phyloP scores from a whole-genome alignment of 2,888 invertebrate species.

The Lasioglossum villosulum region DNA sequence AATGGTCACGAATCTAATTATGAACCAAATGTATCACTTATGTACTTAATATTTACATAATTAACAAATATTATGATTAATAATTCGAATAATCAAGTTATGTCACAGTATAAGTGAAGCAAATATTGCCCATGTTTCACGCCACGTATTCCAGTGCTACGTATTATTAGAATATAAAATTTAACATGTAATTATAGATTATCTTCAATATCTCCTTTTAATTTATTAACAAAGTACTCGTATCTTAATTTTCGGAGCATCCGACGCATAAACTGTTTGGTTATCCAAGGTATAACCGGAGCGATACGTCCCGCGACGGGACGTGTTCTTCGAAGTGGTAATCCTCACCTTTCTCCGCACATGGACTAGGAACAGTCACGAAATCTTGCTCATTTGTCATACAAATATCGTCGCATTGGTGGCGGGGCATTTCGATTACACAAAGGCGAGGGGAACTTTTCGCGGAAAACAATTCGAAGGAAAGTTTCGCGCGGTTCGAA shows the following conservation, averaged over 20 bases:
- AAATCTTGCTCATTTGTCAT: constrained; percentile 8
- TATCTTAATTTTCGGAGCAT: neutral
- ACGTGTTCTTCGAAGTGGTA: neutral
- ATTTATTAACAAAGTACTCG: neutral
- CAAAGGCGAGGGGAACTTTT: constrained; percentile 23
- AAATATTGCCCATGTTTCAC: neutral
- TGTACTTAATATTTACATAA: neutral
- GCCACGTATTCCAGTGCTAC: neutral
- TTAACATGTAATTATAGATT: neutral
- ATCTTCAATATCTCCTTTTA: too few relatives aligned
- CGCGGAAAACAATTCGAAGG: constrained; percentile 25
- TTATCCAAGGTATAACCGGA: neutral
- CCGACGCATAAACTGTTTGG: neutral
- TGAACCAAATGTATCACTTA: neutral
- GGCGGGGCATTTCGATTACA: constrained; percentile 27
- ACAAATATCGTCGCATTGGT: constrained; percentile 11
- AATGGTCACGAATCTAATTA: neutral
- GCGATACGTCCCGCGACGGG: neutral
- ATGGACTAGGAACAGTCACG: neutral
- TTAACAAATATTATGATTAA: neutral
- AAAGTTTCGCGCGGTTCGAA: constrained; percentile 18
- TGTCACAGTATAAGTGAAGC: neutral
- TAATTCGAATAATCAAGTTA: neutral
- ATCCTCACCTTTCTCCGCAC: neutral
- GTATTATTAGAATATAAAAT: neutral